phyloP scores from a whole-genome alignment of 2,113 vertebrate species.

The Gavialis gangeticus region DNA sequence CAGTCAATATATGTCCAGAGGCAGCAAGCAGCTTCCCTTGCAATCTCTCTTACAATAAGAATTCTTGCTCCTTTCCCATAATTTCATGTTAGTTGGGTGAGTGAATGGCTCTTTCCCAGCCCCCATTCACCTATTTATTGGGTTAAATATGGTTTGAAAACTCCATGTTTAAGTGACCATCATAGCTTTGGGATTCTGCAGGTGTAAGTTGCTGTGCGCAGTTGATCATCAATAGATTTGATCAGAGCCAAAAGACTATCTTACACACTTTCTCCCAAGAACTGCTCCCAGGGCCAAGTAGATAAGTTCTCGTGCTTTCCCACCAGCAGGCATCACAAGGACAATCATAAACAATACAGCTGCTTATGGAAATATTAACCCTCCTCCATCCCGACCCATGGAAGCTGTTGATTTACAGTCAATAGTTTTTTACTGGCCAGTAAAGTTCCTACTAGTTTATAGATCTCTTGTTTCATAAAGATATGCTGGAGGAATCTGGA shows the following conservation, averaged over 20 bases:
- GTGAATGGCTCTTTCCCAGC: not conserved
- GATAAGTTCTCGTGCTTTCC: not conserved
- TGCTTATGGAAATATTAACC: not conserved
- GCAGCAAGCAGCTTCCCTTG: not conserved
- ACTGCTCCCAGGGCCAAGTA: not conserved
- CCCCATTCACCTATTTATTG: slow-evolving; percentile 38
- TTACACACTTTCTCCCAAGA: not conserved
- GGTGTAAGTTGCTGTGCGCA: not conserved
- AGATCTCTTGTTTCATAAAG: not conserved
- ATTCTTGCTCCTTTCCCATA: not conserved
- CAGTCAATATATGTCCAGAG: not conserved
- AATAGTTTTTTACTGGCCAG: not conserved
- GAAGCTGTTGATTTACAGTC: not conserved
- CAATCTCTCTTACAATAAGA: not conserved
- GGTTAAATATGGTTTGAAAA: not conserved
- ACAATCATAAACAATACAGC: not conserved
- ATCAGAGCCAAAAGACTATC: not conserved
- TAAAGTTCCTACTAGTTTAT: not conserved
- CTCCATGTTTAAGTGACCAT: not conserved
- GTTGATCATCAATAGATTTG: accelerated
- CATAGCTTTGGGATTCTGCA: not conserved
- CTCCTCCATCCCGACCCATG: not conserved
- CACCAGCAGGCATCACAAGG: not conserved
- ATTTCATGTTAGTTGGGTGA: slow-evolving; percentile 31
- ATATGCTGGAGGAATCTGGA: accelerated